Conservation (phyloP, 2,113 vertebrate species). For the Pogona vitticeps region DNA sequence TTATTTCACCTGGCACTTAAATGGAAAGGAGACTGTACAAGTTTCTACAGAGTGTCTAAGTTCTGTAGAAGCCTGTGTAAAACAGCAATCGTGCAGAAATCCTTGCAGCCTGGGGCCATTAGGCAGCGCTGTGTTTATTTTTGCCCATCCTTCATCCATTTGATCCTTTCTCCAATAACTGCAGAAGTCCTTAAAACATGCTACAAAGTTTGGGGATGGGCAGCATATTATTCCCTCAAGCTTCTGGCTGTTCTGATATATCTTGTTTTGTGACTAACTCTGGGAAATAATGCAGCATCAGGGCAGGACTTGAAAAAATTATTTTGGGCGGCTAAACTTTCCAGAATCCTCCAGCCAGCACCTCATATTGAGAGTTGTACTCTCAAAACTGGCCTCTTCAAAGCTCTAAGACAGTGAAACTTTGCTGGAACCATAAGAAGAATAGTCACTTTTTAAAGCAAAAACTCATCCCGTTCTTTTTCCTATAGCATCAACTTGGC, state of each 20-base stretch:
- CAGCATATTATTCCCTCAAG: not conserved
- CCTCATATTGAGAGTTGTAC: no score
- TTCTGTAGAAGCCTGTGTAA: not conserved
- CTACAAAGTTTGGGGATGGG: not conserved
- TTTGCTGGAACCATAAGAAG: not conserved
- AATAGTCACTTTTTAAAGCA: not conserved
- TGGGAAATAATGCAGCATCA: not conserved
- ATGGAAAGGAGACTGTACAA: not conserved
- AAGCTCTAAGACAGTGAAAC: not conserved
- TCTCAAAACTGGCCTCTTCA: no score
- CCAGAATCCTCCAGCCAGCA: no score
- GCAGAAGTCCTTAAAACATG: not conserved
- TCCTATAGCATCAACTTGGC: not conserved
- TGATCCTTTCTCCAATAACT: not conserved
- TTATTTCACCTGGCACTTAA: not conserved
- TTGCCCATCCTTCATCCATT: not conserved
- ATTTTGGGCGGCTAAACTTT: no score
- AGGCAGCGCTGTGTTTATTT: not conserved
- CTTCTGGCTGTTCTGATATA: not conserved
- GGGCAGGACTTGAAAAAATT: no score
- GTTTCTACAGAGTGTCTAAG: not conserved
- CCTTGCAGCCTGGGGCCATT: not conserved
- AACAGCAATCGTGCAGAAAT: constrained; percentile 12
- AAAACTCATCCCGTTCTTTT: not conserved
- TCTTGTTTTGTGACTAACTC: not conserved